Base-by-base conservation (phyloP, 1,140 invertebrate species). In the Melanaphis sacchari region DNA sequence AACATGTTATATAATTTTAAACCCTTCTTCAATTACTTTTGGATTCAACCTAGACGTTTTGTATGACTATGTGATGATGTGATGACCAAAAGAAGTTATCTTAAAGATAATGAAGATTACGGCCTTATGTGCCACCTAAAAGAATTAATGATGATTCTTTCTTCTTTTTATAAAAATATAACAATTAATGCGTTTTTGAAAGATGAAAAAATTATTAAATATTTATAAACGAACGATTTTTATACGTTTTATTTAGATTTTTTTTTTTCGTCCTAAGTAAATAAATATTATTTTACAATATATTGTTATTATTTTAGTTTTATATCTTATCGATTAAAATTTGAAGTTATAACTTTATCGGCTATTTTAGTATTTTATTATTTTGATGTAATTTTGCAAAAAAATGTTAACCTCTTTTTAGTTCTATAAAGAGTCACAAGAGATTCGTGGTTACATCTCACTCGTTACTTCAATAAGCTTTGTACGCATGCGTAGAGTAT, bases 71-170 rank as follows among this genome's bases (percentile, higher is more conserved):
- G 84, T 87, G 41, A 87, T 87, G 84, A 43, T 84, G 84, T 46
- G 26, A 87, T 87, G 84, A 43, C 41, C 41, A 31, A 84, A 87
- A 87, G 26, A 76, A 31, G 41, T 87, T 31, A 87, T 87, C 40
- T 43, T n/a, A 43, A 85, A n/a, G 38, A n/a, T 87, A 46, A 87
- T 87, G 24, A 84, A 87, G 31, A 76, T 76, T n/a, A n/a, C 31
- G 31, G 40, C 1, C 4, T 41, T 43, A 46, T 43, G 31, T 43
- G 84, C 5, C 18, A 46, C 84, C 46, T 11, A 87, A 46, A 3
- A 87, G 24, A 11, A 46, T 87, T 87, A 87, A 87, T 87, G 41
- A 43, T 87, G 41, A 24, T 87, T 87, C n/a, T 87, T 87, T 15
- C 31, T 87, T n/a, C n/a, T n/a, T 87, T 43, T 46, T 18, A n/a